Evolutionary conservation across 64 coral and sea anemone genomes (phyloP).

Genomic region (Pocillopora verrucosa): DNA sequence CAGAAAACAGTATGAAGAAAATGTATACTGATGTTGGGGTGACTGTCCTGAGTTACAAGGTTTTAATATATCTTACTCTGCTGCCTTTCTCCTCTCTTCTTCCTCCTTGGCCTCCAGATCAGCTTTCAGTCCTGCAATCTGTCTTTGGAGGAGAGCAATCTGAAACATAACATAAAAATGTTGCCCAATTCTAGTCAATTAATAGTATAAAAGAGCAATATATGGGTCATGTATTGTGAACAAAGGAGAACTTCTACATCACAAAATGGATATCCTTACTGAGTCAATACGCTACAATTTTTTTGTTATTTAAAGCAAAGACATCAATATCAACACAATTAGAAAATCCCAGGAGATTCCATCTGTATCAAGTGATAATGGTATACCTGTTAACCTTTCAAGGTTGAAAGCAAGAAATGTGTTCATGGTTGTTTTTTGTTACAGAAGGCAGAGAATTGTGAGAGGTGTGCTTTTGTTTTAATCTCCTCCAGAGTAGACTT

Average conservation of each 20-base stretch:
- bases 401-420: too few relatives aligned
- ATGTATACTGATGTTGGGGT: background rate
- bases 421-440: too few relatives aligned
- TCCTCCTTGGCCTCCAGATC: slow-evolving; percentile 17
- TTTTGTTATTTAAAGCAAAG: background rate
- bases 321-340: background rate
- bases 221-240: too few relatives aligned
- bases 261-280: too few relatives aligned
- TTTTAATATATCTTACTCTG: background rate
- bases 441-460: too few relatives aligned
- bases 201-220: too few relatives aligned
- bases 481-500: too few relatives aligned
- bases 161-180: background rate
- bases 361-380: too few relatives aligned
- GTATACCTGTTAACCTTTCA: too few relatives aligned
- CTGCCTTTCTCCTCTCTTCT: slow-evolving; percentile 18
- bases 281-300: background rate
- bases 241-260: too few relatives aligned
- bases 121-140: slow-evolving; percentile 4
- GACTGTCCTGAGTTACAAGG: background rate
- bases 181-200: background rate
- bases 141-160: slow-evolving; percentile 4
- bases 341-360: background rate
- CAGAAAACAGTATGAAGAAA: too few relatives aligned
- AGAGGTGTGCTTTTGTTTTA: too few relatives aligned